Conservation (phyloP, 1,140 invertebrate species). For the Belonocnema kinseyi region DNA sequence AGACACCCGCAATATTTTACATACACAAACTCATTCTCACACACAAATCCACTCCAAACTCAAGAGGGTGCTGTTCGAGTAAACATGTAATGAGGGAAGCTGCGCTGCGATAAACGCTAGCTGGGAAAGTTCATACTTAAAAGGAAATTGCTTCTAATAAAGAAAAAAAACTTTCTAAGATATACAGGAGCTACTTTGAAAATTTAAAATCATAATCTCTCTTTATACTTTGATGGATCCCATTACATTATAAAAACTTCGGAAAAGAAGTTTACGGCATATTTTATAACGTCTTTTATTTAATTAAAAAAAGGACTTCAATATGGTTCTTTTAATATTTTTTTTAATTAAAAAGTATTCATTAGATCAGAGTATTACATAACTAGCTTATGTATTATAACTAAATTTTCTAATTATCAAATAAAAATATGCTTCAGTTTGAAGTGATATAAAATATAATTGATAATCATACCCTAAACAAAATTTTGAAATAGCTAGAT, state of each 20-base stretch:
- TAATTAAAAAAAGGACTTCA: too few species aligned
- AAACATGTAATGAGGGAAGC: conserved; percentile 34
- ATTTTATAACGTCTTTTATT: too few species aligned
- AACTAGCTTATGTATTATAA: too few species aligned
- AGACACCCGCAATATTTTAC: conserved; percentile 35
- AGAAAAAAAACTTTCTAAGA: conserved; percentile 31
- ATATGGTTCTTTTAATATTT: too few species aligned
- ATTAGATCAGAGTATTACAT: too few species aligned
- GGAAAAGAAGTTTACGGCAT: too few species aligned
- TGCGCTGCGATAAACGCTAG: conserved; percentile 2
- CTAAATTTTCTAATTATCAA: too few species aligned
- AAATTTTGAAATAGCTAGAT: too few species aligned
- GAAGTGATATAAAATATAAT: too few species aligned
- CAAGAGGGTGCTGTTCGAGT: conserved; percentile 32
- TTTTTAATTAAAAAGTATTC: too few species aligned
- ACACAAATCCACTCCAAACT: conserved; percentile 16
- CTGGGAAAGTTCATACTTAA: conserved; percentile 35
- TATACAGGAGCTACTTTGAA: neutral
- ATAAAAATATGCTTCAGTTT: too few species aligned
- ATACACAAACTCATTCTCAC: conserved; percentile 19
- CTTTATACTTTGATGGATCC: conserved; percentile 17
- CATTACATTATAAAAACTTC: conserved; percentile 3
- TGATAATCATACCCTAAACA: too few species aligned
- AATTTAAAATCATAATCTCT: conserved; percentile 19
- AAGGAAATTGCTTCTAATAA: conserved; percentile 31